Evolutionary conservation across 2,113 vertebrate species (phyloP), one percentile per base, ranked within the genome.

Genomic region (Mirounga angustirostris): DNA sequence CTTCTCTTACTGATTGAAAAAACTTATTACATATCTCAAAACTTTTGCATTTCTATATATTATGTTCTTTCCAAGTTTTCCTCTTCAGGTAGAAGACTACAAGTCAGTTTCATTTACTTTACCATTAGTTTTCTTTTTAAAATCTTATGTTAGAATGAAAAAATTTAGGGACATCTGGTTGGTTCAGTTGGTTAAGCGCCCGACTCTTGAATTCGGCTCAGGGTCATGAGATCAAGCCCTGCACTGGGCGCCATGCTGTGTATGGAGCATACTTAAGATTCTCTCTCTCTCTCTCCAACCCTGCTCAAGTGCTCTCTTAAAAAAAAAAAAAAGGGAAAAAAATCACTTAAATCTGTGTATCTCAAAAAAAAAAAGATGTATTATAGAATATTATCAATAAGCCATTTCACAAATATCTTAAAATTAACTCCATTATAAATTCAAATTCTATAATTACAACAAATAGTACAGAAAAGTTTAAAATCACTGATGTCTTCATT

Each of bases 71-170:
- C 67, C 33, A 78, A 91, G 28, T 88, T 91, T 95, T 93, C 28
- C 28, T 86, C 24, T 56, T 95, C 3, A 92, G 73, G 46, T 59
- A 94, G n/a, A 93, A 92, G 3, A 84, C 65, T 4, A 54, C 18
- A n/a, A 52, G 12, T 94, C 21, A 89, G 18, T 61, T 73, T 78
- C 26, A 82, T 28, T 89, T 86, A 86, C 43, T 87, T 93, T 71
- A 84, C n/a, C 89, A 46, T 50, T 93, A 33, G 43, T 63, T 97
- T 93, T 59, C 69, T 69, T 83, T 86, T 88, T 18, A 79, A 94
- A 73, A 59, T 89, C 12, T 78, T 95, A 74, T 54, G 24, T 93
- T 96, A 58, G 22, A 63, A 78, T 90, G 26, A 82, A 87, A 93
- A 28, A 85, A 89, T 40, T 85, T 69, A n/a, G 33, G 33, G 33